Conservation (phyloP, 2,797 vertebrate genomes). For the Lacerta viridis region DNA sequence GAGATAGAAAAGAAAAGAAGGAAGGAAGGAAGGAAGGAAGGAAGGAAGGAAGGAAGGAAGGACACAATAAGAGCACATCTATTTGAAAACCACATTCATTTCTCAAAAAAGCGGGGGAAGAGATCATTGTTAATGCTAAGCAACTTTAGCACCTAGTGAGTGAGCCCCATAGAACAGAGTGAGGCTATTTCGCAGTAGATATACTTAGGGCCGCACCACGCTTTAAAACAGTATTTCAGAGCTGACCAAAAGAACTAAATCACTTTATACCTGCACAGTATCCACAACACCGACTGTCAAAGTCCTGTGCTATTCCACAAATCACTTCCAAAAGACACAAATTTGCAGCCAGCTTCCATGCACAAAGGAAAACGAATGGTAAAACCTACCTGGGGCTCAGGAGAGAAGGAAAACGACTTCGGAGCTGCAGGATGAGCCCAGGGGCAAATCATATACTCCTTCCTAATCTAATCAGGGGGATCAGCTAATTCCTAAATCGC, state of each 20-base stretch:
- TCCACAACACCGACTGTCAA: background rate
- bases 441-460: constrained; percentile 3
- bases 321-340: background rate
- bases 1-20: too few species aligned
- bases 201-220: too few species aligned
- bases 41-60: too few species aligned
- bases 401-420: constrained; percentile 38
- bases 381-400: constrained; percentile 52
- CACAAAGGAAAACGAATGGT: constrained; percentile 11
- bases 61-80: background rate
- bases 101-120: too few species aligned
- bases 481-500: constrained; percentile 38
- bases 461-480: constrained; percentile 33
- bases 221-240: background rate
- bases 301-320: background rate
- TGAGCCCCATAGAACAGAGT: background rate
- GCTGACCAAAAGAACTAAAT: background rate
- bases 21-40: too few species aligned
- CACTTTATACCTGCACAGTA: background rate
- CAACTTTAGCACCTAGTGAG: background rate
- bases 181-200: too few species aligned
- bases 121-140: background rate
- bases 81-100: background rate
- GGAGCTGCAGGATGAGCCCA: constrained; percentile 23
- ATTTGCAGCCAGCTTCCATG: constrained; percentile 19